These are phyloP conservation scores for Sebastes minor DNA, from an alignment of 2,797 vertebrate species.

Conservation along the genomic window DNA sequence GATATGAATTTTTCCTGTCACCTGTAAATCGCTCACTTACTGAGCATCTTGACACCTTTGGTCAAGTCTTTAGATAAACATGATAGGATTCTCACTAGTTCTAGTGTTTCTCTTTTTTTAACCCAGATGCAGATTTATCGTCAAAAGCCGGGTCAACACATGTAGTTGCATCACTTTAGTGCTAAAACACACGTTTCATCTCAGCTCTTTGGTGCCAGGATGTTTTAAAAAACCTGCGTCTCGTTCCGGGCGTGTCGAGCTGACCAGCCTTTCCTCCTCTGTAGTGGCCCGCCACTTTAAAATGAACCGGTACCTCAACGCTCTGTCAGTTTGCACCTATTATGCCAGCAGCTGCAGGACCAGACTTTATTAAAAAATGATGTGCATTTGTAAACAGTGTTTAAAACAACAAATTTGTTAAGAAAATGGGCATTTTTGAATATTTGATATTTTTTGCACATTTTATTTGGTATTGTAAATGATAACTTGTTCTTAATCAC, in stretches of 20 bases:
- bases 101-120: not conserved
- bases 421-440: conserved; percentile 70
- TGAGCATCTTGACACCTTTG: conserved; percentile 10
- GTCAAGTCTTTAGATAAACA: conserved; percentile 43
- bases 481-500: conserved; percentile 54
- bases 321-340: conserved; percentile 57
- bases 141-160: conserved; percentile 4
- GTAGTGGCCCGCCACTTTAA: conserved; percentile 68
- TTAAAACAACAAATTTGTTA: conserved; percentile 62
- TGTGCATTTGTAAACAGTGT: conserved; percentile 72
- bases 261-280: conserved; percentile 48
- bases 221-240: conserved; percentile 16
- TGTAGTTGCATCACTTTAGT: not conserved
- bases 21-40: conserved; percentile 34
- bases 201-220: conserved; percentile 50
- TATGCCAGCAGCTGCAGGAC: conserved; percentile 70
- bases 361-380: conserved; percentile 53
- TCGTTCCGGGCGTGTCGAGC: conserved; percentile 21
- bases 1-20: not conserved
- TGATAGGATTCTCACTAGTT: conserved; percentile 38
- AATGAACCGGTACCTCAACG: conserved; percentile 68
- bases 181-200: conserved; percentile 10
- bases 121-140: conserved; percentile 3
- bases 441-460: conserved; percentile 74
- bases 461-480: conserved; percentile 73